Percentiles rank a stretch among this genome's conserved stretches.
These are phyloP conservation scores for Horisme vitalbata DNA, from an alignment of 2,888 invertebrate genomes.

Conservation along the genomic window DNA sequence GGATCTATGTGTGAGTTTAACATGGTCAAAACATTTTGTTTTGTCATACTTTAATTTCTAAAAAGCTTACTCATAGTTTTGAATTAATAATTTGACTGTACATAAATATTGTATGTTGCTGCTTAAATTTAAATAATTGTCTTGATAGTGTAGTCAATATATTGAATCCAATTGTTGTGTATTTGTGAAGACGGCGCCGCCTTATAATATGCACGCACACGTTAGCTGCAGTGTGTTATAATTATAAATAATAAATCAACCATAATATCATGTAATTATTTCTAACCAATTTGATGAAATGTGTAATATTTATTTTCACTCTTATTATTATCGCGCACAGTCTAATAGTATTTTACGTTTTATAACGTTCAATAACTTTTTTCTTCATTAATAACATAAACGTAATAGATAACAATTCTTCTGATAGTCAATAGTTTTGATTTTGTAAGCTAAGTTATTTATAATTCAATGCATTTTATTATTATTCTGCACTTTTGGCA, in stretches of 20 bases:
- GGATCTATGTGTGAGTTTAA: too few relatives aligned
- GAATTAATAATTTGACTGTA: slow-evolving; percentile 15
- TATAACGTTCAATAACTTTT: too few relatives aligned
- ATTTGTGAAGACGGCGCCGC: slow-evolving; percentile 22
- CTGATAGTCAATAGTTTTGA: too few relatives aligned
- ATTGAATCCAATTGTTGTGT: slow-evolving; percentile 16
- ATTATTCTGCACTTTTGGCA: too few relatives aligned
- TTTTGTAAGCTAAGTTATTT: too few relatives aligned
- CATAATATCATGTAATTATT: slow-evolving; percentile 12
- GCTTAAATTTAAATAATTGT: slow-evolving; percentile 5
- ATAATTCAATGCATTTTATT: too few relatives aligned
- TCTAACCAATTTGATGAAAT: slow-evolving; percentile 6
- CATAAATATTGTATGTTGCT: slow-evolving; percentile 24
- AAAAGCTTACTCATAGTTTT: slow-evolving; percentile 10
- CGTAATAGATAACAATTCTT: too few relatives aligned
- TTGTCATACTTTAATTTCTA: slow-evolving; percentile 14
- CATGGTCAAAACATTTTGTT: too few relatives aligned
- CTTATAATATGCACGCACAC: slow-evolving; percentile 11
- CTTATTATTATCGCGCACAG: slow-evolving; percentile 1
- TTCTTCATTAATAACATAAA: too few relatives aligned
- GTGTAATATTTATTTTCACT: slow-evolving; percentile 7
- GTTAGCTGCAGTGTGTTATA: slow-evolving; percentile 10
- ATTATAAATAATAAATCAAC: slow-evolving; percentile 15
- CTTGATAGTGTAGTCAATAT: slow-evolving; percentile 19
- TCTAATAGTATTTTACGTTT: too few relatives aligned